Evolutionary conservation across 2,113 vertebrate genomes (phyloP).

Genomic region (Megalops atlanticus): DNA sequence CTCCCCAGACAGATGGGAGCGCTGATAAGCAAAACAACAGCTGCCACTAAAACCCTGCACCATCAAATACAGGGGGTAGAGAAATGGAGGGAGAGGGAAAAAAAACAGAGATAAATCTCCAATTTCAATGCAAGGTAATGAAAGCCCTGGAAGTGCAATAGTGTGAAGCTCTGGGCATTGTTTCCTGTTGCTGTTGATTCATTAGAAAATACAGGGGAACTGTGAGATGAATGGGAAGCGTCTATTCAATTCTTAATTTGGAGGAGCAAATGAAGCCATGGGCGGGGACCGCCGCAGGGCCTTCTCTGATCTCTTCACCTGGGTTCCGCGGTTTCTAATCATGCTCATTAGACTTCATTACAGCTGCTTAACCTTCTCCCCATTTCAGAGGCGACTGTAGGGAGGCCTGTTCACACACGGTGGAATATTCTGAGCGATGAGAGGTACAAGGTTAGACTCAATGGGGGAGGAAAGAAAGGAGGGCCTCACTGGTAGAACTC

Average conservation of each 20-base stretch:
- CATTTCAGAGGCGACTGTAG: background rate
- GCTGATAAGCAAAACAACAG: constrained; percentile 46
- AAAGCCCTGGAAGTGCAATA: constrained; percentile 10
- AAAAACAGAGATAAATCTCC: constrained; percentile 4
- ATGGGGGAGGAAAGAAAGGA: background rate
- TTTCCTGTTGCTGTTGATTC: background rate
- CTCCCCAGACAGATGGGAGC: constrained; percentile 53
- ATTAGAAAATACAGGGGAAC: background rate
- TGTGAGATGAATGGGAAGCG: background rate
- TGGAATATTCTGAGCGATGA: background rate
- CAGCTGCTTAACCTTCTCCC: constrained; percentile 21
- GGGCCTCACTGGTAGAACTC: background rate
- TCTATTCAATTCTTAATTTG: constrained; percentile 6
- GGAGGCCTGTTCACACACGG: background rate
- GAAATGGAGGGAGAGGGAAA: constrained; percentile 8
- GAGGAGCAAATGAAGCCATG: background rate
- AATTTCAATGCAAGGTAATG: constrained; percentile 10
- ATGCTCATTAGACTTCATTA: constrained; percentile 10
- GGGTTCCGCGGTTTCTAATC: constrained; percentile 1
- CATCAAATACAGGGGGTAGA: constrained; percentile 48
- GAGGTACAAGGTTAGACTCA: background rate
- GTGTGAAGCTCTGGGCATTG: background rate
- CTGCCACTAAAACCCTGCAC: constrained; percentile 44
- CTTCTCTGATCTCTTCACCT: background rate
- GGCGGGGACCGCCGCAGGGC: background rate